These are phyloP conservation scores for Porites cylindrica DNA, from an alignment of 92 coral and sea anemone genomes.

Conservation along the genomic window DNA sequence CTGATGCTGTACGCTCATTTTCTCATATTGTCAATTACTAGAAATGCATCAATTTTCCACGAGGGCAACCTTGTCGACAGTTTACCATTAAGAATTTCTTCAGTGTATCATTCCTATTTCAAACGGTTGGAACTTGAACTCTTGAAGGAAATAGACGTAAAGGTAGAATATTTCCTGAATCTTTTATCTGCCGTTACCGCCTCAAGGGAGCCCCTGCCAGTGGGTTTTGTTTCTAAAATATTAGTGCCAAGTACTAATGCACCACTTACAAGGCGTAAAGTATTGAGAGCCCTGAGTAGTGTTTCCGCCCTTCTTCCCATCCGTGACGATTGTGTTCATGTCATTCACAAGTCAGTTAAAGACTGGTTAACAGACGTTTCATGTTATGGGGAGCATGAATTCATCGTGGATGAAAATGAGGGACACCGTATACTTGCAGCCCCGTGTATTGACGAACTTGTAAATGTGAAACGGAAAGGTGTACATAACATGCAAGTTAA, in stretches of 20 bases:
- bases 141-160: neutral
- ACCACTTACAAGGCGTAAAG: conserved; percentile 1
- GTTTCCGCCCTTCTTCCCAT: conserved; percentile 64
- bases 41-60: neutral
- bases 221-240: conserved; percentile 14
- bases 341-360: conserved; percentile 70
- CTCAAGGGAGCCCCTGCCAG: conserved; percentile 40
- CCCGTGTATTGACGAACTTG: conserved; percentile 41
- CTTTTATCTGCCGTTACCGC: conserved; percentile 7
- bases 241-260: neutral
- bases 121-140: conserved; percentile 33
- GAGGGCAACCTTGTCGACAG: neutral
- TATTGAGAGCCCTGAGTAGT: conserved; percentile 11
- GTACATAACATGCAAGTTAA: neutral
- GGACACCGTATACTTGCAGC: conserved; percentile 59
- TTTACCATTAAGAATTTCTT: conserved; percentile 24
- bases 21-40: neutral
- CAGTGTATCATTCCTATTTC: conserved; percentile 10
- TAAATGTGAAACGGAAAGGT: conserved; percentile 16
- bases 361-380: conserved; percentile 56
- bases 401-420: conserved; percentile 35
- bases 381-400: conserved; percentile 37
- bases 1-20: conserved; percentile 26
- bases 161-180: neutral
- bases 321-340: conserved; percentile 42